Evolutionary conservation across 23 tunicate genomes (phyloP).

Genomic region (Ascidia mentula): DNA sequence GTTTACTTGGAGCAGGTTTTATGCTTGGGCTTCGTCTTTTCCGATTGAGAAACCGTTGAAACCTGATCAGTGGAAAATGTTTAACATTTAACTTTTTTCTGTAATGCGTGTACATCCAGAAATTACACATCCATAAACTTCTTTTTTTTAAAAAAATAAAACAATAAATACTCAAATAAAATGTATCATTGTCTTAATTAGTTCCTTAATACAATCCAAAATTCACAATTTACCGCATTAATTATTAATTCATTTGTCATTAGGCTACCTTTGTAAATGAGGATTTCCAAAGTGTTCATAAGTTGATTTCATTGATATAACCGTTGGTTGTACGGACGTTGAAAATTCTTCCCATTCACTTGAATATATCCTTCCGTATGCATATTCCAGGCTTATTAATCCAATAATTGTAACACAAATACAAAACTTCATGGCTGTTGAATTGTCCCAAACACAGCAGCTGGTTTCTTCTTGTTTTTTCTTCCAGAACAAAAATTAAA

Average conservation of each 20-base stretch:
- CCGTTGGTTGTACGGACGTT: background rate
- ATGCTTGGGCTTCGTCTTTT: background rate
- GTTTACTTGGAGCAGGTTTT: background rate
- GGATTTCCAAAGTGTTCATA: background rate
- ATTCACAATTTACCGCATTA: no score
- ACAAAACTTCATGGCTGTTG: background rate
- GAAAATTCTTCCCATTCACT: background rate
- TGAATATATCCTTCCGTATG: background rate
- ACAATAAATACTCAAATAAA: no score
- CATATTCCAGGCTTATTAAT: background rate
- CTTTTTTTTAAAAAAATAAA: no score
- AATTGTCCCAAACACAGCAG: no score
- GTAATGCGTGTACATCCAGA: no score
- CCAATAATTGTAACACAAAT: background rate
- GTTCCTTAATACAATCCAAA: no score
- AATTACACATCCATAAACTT: no score
- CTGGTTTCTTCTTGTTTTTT: background rate
- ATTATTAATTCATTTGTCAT: no score
- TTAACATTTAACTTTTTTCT: no score
- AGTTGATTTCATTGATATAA: background rate
- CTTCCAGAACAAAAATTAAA: no score
- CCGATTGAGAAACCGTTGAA: background rate
- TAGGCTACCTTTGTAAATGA: background rate
- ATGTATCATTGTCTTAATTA: no score
- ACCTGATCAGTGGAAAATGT: background rate